A percentile compares a stretch with the other conserved stretches of the same genome.
phyloP scores from a whole-genome alignment of 2,888 invertebrate species.

The Nomada fucata region DNA sequence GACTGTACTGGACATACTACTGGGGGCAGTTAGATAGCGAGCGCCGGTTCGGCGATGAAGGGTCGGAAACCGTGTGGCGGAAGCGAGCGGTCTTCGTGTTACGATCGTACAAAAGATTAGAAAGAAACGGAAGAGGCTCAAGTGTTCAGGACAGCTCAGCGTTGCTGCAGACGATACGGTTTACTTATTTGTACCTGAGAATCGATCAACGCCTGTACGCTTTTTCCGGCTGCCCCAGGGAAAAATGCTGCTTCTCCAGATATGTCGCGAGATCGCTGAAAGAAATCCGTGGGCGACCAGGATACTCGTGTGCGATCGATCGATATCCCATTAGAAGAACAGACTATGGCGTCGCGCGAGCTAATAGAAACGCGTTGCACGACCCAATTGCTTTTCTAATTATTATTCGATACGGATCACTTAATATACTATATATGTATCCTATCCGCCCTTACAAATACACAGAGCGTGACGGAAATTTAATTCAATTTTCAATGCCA shows the following conservation, averaged over 20 bases:
- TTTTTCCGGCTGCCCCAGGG: conserved; percentile 34
- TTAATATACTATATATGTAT: too few species aligned
- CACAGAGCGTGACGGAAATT: not conserved
- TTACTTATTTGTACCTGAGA: conserved; percentile 45
- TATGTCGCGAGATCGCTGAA: conserved; percentile 19
- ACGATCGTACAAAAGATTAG: conserved; percentile 42
- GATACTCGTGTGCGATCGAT: conserved; percentile 26
- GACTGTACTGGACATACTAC: conserved; percentile 65
- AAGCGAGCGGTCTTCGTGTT: conserved; percentile 36
- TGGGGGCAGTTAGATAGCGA: conserved; percentile 55
- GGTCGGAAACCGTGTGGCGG: conserved; percentile 5
- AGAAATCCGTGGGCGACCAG: conserved; percentile 17
- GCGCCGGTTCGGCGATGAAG: conserved; percentile 41
- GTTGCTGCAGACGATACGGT: conserved; percentile 38
- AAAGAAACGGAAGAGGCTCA: conserved; percentile 41
- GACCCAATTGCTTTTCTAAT: conserved; percentile 8
- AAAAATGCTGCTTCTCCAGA: conserved; percentile 22
- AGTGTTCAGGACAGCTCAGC: conserved; percentile 47
- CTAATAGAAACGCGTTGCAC: conserved; percentile 17
- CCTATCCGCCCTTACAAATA: too few species aligned
- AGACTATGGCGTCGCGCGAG: conserved; percentile 30
- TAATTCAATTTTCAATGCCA: conserved; percentile 5
- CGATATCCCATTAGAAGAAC: conserved; percentile 51
- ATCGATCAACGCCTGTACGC: conserved; percentile 45
- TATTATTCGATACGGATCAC: conserved; percentile 18